Evolutionary conservation across 2,113 vertebrate species (phyloP).

Genomic region (Orientallactaga bullata): DNA sequence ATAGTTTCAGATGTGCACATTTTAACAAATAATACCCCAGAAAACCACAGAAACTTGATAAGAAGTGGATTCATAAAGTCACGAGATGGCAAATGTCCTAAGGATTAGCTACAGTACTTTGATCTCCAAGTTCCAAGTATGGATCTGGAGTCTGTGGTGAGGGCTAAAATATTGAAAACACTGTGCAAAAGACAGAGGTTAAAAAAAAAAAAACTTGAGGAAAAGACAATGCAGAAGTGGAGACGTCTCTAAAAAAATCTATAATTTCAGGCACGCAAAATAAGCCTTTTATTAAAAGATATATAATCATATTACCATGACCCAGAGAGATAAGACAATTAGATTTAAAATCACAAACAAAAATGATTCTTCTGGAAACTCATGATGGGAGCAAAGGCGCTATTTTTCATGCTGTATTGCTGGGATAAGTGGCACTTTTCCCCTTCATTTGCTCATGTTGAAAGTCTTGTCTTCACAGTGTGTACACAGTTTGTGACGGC

Average conservation of each 20-base stretch:
- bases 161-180: slow-evolving; percentile 72
- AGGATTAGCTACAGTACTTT: slow-evolving; percentile 75
- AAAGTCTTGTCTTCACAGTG: background rate
- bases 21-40: slow-evolving; percentile 68
- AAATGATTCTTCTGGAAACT: slow-evolving; percentile 42
- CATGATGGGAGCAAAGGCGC: background rate
- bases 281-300: slow-evolving; percentile 40
- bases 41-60: slow-evolving; percentile 74
- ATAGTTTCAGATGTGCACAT: slow-evolving; percentile 69
- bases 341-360: background rate
- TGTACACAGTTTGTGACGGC: background rate
- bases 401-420: background rate
- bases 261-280: slow-evolving; percentile 12
- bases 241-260: background rate
- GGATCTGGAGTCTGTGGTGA: slow-evolving; percentile 69
- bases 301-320: background rate
- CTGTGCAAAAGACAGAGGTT: slow-evolving; percentile 62
- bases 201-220: slow-evolving; percentile 16
- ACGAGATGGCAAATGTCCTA: slow-evolving; percentile 41
- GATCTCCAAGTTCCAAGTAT: slow-evolving; percentile 70
- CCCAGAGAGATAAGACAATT: background rate
- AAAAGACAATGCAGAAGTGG: background rate
- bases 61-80: slow-evolving; percentile 49
- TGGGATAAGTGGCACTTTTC: background rate
- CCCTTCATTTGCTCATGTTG: background rate